These are phyloP conservation scores for Alethe castanea DNA, from an alignment of 2,113 vertebrate genomes.

Conservation along the genomic window DNA sequence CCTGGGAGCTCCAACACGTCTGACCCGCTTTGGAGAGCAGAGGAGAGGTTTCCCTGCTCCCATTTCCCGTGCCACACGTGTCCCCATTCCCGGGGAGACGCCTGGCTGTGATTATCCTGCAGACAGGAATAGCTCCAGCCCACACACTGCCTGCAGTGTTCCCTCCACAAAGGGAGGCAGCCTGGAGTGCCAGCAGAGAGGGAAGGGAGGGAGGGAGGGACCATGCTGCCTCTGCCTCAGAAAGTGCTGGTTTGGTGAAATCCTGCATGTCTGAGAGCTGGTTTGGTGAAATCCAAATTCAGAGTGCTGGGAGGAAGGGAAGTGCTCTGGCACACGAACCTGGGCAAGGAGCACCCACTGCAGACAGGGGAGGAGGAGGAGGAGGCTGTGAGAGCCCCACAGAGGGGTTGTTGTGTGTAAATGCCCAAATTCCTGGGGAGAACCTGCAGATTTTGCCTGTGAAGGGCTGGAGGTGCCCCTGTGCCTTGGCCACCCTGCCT, in stretches of 20 bases:
- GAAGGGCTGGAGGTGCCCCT: background rate
- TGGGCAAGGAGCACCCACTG: background rate
- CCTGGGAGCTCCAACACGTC: background rate
- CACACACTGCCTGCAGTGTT: background rate
- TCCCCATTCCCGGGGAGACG: background rate
- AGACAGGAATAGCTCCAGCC: slow-evolving; percentile 30
- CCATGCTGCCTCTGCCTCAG: background rate
- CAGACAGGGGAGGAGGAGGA: background rate
- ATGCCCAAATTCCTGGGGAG: background rate
- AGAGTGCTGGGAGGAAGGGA: background rate
- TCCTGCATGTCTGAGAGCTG: too few relatives aligned
- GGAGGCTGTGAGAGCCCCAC: background rate
- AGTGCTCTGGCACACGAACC: background rate
- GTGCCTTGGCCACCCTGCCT: background rate
- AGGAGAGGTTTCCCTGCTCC: background rate
- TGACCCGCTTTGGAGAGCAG: background rate
- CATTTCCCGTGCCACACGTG: background rate
- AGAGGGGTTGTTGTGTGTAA: background rate
- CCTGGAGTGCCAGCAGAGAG: background rate
- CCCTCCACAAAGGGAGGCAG: background rate
- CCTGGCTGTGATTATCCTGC: background rate
- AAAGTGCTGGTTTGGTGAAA: background rate
- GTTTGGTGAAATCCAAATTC: background rate
- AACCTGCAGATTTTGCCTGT: background rate
- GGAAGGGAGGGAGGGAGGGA: background rate